Conservation (phyloP, 2,888 invertebrate genomes). For the Pasiphila rectangulata region DNA sequence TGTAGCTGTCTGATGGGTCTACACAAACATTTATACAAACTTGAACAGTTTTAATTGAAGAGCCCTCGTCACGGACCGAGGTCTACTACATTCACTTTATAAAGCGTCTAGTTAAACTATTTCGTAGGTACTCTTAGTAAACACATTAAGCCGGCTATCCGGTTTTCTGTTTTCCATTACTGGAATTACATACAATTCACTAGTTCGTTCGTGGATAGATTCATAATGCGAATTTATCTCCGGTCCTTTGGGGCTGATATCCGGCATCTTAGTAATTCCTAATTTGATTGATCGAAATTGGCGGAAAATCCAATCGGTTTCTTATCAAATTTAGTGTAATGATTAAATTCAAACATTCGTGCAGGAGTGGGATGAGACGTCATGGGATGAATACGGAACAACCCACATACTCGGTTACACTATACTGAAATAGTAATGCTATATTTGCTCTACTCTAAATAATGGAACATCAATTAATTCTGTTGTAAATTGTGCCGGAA, state of each 20-base stretch:
- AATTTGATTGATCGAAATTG: conserved; percentile 26
- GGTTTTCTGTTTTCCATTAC: conserved; percentile 49
- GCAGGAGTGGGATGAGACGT: neutral
- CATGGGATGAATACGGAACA: no score
- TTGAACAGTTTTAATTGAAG: conserved; percentile 74
- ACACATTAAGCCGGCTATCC: conserved; percentile 9
- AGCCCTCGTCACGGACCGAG: conserved; percentile 56
- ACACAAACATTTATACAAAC: conserved; percentile 73
- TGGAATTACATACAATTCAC: conserved; percentile 51
- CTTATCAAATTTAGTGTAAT: conserved; percentile 5
- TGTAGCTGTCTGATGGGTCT: conserved; percentile 53
- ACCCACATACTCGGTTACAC: no score
- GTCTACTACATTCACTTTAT: conserved; percentile 28
- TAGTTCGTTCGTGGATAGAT: conserved; percentile 42
- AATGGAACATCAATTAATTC: conserved; percentile 10
- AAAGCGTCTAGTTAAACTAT: conserved; percentile 25
- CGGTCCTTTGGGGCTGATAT: conserved; percentile 32
- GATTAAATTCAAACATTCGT: neutral
- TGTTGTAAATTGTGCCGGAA: conserved; percentile 26
- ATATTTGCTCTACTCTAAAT: neutral
- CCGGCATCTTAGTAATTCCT: conserved; percentile 22
- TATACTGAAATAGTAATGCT: no score
- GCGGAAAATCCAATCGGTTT: conserved; percentile 4
- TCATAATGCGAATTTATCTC: conserved; percentile 42
- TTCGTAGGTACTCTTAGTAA: conserved; percentile 15